These are phyloP conservation scores for Phyllotis vaccarum DNA, from an alignment of 2,797 vertebrate genomes.

Conservation along the genomic window DNA sequence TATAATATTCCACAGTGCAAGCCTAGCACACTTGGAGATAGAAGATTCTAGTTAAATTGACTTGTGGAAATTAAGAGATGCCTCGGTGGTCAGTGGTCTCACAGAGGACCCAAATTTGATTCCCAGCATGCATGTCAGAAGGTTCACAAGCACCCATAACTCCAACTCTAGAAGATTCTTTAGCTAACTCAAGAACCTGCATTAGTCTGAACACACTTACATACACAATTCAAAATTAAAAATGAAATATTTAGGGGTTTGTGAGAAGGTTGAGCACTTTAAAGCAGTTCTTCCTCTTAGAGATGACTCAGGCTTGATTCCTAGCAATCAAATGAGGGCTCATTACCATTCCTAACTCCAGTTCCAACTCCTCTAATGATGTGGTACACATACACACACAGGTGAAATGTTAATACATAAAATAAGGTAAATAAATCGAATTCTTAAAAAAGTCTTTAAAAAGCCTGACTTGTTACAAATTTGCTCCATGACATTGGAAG, in stretches of 20 bases:
- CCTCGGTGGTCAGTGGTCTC: not conserved
- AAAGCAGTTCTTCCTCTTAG: not conserved
- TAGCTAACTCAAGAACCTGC: not conserved
- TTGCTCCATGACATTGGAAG: not conserved
- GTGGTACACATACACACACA: not conserved
- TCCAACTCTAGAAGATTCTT: not conserved
- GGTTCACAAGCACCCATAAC: not conserved
- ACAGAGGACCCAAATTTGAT: not conserved
- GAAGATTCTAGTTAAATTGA: not conserved
- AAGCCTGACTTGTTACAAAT: not conserved
- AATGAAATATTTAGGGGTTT: not conserved
- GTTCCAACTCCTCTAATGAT: not conserved
- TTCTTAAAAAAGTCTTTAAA: not conserved
- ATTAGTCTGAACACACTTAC: too few relatives aligned
- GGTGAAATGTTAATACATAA: not conserved
- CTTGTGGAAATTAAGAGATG: not conserved
- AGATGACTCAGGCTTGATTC: not conserved
- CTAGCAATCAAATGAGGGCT: not conserved
- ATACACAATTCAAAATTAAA: not conserved
- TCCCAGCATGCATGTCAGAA: not conserved
- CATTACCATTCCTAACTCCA: too few relatives aligned
- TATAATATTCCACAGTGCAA: not conserved
- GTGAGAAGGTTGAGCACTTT: not conserved
- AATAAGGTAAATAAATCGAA: not conserved
- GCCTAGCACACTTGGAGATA: not conserved